Conservation (phyloP, 2,797 vertebrate genomes). For the Gila robusta region DNA sequence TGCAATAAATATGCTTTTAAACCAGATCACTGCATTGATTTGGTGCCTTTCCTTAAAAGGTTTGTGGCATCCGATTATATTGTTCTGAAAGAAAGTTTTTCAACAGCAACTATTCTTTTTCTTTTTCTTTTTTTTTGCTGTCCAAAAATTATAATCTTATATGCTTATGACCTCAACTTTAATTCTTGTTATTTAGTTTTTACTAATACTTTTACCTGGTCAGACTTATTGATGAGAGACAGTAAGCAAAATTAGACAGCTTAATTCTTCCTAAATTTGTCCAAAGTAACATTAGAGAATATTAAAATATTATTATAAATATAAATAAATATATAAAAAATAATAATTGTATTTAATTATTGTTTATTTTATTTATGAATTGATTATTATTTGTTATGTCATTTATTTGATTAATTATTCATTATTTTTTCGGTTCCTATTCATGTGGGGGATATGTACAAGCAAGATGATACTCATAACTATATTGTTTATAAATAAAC, state of each 20-base stretch:
- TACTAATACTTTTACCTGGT: background rate
- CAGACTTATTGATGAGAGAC: background rate
- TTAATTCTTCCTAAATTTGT: background rate
- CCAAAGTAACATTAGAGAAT: background rate
- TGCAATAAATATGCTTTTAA: constrained; percentile 9
- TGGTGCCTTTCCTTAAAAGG: constrained; percentile 35
- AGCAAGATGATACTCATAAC: background rate
- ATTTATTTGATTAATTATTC: background rate
- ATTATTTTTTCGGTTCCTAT: background rate
- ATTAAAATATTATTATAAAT: background rate
- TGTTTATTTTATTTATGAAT: background rate
- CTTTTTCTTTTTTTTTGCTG: background rate
- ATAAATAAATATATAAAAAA: background rate
- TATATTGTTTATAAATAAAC: background rate
- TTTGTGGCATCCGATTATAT: constrained; percentile 28
- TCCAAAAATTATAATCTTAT: background rate
- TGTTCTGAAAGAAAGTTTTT: constrained; percentile 13
- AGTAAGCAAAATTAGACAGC: background rate
- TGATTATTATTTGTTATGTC: background rate
- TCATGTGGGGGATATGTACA: background rate
- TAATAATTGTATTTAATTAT: no score
- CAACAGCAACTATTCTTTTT: background rate
- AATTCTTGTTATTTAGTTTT: background rate
- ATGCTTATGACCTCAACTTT: constrained; percentile 8
- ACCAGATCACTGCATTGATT: constrained; percentile 12